Percentiles rank a stretch among this genome's conserved stretches.
Evolutionary conservation across 37 sponge, comb jelly and placozoan species (phyloP).

Genomic region (Ephydatia muelleri): DNA sequence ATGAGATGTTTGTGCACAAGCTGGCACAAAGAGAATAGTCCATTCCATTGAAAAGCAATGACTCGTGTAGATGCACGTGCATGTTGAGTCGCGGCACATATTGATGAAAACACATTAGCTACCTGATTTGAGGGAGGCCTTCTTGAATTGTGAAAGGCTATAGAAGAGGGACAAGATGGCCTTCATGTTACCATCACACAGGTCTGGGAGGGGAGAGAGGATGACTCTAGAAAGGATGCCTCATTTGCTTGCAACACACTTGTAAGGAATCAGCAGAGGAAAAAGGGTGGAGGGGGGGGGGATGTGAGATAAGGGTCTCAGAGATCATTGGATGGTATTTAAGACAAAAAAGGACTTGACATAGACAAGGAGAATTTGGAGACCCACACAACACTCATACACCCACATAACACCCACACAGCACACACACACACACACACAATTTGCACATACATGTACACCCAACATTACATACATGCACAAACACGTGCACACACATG

Average conservation of each 20-base stretch:
- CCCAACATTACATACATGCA: not conserved
- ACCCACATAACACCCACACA: not conserved
- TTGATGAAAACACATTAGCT: no score
- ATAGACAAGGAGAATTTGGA: not conserved
- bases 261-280: not conserved
- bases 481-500: constrained; percentile 6
- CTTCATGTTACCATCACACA: constrained; percentile 55
- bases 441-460: constrained; percentile 13
- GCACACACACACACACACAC: not conserved
- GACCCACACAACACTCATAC: not conserved
- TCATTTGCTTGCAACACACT: not conserved
- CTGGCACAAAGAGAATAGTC: no score
- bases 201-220: constrained; percentile 24
- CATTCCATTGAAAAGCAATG: no score
- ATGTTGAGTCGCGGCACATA: no score
- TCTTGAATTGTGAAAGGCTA: constrained; percentile 56
- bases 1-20: not conserved
- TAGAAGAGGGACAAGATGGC: constrained; percentile 56
- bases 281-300: not conserved
- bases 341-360: not conserved
- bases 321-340: not conserved
- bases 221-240: not conserved
- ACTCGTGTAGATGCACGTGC: no score
- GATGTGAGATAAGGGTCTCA: not conserved
- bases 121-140: constrained; percentile 6